A percentile compares a stretch with the other conserved stretches of the same genome.
phyloP scores from a whole-genome alignment of 2,888 invertebrate genomes.

The Morinoia aosen region DNA sequence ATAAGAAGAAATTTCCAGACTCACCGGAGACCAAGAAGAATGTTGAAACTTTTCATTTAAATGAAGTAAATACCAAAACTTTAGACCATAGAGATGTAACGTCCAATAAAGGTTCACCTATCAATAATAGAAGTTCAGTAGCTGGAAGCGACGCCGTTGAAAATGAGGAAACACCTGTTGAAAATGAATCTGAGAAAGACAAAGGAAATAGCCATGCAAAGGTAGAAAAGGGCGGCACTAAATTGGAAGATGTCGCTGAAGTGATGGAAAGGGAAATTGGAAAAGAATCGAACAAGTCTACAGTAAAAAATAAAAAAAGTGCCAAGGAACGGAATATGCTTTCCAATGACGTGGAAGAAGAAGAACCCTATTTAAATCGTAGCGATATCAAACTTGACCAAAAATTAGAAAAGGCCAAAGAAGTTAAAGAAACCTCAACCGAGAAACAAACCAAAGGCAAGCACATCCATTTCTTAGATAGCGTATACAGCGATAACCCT shows the following conservation, averaged over 20 bases:
- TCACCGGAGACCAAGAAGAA: background rate
- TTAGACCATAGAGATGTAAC: background rate
- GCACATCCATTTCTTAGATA: background rate
- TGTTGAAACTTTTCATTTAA: background rate
- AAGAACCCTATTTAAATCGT: background rate
- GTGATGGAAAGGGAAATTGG: background rate
- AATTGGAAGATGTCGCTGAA: background rate
- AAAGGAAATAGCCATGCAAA: background rate
- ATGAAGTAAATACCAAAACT: background rate
- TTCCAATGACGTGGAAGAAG: background rate
- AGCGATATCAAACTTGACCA: background rate
- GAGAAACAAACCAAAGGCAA: background rate
- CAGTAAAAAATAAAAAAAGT: background rate
- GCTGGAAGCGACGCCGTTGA: background rate
- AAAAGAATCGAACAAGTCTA: background rate
- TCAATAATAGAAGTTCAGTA: background rate
- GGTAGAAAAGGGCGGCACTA: background rate
- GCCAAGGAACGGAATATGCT: background rate
- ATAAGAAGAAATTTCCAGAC: background rate
- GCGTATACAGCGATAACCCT: background rate
- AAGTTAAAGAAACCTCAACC: background rate
- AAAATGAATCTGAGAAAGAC: background rate
- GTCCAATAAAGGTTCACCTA: background rate
- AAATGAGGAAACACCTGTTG: background rate
- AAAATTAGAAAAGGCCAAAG: background rate